These are phyloP conservation scores for Apodemia duryi DNA, from an alignment of 2,888 invertebrate species.

Conservation along the genomic window DNA sequence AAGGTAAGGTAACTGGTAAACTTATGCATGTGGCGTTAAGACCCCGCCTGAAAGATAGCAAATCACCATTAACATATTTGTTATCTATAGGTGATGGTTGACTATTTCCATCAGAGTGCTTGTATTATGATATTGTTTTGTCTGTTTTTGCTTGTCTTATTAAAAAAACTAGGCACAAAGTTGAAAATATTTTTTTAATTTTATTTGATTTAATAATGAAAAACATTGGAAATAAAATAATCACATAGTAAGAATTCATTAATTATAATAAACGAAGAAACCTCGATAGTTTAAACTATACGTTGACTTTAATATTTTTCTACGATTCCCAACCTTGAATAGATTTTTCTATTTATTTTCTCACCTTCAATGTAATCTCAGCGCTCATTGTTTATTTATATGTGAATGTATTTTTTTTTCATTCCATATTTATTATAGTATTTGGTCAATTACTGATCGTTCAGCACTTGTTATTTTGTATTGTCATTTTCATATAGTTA, in stretches of 20 bases:
- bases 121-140: too few species aligned
- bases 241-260: neutral
- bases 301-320: slow-evolving; percentile 3
- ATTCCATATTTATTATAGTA: slow-evolving; percentile 22
- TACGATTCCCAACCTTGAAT: neutral
- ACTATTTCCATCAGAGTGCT: too few species aligned
- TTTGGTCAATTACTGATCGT: slow-evolving; percentile 17
- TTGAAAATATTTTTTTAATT: too few species aligned
- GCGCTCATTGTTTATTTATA: slow-evolving; percentile 22
- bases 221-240: too few species aligned
- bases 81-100: too few species aligned
- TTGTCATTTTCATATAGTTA: slow-evolving; percentile 17
- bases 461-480: slow-evolving; percentile 22
- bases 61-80: too few species aligned
- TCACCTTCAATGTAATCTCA: neutral
- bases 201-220: too few species aligned
- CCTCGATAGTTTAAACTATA: neutral
- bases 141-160: too few species aligned
- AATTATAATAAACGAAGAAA: neutral
- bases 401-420: slow-evolving; percentile 12
- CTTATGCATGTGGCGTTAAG: too few species aligned
- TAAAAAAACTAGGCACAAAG: too few species aligned
- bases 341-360: neutral
- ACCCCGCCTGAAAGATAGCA: too few species aligned
- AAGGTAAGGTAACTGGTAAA: too few species aligned